Base-by-base conservation (phyloP, 2,888 invertebrate genomes). In the Caenorhabditis plicata region DNA sequence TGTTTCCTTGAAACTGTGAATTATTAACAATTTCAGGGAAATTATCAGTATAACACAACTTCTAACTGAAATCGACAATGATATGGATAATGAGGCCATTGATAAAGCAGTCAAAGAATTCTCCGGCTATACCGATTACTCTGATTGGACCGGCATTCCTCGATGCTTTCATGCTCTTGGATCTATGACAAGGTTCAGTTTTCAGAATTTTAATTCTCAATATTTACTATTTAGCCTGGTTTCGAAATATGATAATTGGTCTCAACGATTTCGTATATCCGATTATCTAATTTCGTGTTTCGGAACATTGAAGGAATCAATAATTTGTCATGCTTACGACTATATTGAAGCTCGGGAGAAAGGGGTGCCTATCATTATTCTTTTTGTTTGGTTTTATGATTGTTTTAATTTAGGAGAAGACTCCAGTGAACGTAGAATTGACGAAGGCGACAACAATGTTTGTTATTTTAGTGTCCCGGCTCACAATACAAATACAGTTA, bases 201-300 rank as follows among this genome's bases (percentile, higher is more conserved):
- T n/a, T n/a, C n/a, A n/a, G n/a, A n/a, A n/a, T n/a, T n/a, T n/a
- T n/a, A n/a, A n/a, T n/a, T 36, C 22, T 49, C 57, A 5, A 36
- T n/a, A n/a, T n/a, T 36, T 36, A 8, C 8, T 8, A 19, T 41
- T 9, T 19, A 41, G 45, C 20, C 17, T 45, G 9, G 45, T 45
- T 11, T 61, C 61, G 5, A 61, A 42, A 2, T 54, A 55, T 33
- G 42, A 55, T 1, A 46, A 61, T 17, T 61, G 61, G 61, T 2
- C 23, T 5, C 35, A 19, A 13, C 36, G 61, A 23, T 47, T 54
- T 35, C 27, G 23, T 31, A 17, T 54, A n/a, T 46, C 23, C 26
- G 35, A 47, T n/a, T 55, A 47, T 47, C 33, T 61, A 5, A 17
- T 50, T 3, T 27, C 53, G 17, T 60, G 58, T 17, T 51, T 42